Evolutionary conservation across 2,797 vertebrate genomes (phyloP).

Genomic region (Picus viridis): DNA sequence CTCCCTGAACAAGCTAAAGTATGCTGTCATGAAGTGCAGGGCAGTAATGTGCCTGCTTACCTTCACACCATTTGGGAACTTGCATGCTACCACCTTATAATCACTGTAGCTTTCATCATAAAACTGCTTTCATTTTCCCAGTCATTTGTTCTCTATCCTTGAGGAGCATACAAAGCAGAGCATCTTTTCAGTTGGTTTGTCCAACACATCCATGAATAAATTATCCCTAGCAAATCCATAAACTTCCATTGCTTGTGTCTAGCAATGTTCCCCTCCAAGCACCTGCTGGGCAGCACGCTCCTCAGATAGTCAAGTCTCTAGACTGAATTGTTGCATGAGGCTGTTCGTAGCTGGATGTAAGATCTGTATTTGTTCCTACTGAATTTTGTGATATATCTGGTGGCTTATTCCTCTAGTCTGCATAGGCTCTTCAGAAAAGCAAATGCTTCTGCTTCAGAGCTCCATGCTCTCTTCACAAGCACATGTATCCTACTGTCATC

Average conservation of each 20-base stretch:
- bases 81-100: no score
- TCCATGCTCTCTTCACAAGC: accelerated
- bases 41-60: no score
- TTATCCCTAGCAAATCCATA: background rate
- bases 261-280: background rate
- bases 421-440: background rate
- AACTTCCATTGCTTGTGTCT: background rate
- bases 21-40: no score
- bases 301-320: background rate
- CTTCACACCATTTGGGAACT: no score
- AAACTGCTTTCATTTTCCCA: no score
- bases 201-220: background rate
- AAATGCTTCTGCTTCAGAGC: background rate
- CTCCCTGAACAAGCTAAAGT: no score
- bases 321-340: background rate
- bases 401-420: background rate
- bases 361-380: background rate
- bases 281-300: background rate
- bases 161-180: background rate
- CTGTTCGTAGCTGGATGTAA: background rate
- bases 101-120: no score
- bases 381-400: background rate
- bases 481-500: background rate
- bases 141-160: background rate
- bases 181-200: background rate